These are phyloP conservation scores for Microplitis mediator DNA, from an alignment of 1,140 invertebrate species.

Conservation along the genomic window DNA sequence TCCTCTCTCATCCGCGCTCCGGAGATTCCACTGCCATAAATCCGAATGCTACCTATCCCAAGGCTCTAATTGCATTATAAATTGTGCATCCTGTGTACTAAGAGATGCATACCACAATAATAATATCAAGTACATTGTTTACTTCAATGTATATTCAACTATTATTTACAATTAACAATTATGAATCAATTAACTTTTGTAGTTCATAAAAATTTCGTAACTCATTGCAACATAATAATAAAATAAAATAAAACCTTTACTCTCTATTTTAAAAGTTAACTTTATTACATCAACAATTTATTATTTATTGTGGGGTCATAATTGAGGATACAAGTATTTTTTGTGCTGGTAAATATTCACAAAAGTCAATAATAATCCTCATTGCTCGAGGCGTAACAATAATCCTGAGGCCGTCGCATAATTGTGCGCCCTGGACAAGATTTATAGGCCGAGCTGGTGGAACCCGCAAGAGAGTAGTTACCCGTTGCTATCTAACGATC, in stretches of 20 bases:
- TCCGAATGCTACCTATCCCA: slow-evolving; percentile 58
- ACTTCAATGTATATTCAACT: slow-evolving; percentile 48
- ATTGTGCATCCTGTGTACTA: slow-evolving; percentile 51
- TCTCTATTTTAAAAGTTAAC: too few relatives aligned
- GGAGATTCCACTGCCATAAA: slow-evolving; percentile 56
- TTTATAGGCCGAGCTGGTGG: slow-evolving; percentile 49
- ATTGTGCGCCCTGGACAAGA: slow-evolving; percentile 52
- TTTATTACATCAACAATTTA: too few relatives aligned
- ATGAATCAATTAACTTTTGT: too few relatives aligned
- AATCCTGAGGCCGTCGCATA: slow-evolving; percentile 53
- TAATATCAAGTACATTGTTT: background rate
- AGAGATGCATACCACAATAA: background rate
- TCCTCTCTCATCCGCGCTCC: background rate
- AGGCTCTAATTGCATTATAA: slow-evolving; percentile 63
- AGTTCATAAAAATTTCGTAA: too few relatives aligned
- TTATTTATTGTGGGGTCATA: too few relatives aligned
- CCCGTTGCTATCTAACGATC: slow-evolving; percentile 53
- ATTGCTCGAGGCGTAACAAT: slow-evolving; percentile 43
- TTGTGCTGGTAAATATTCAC: slow-evolving; percentile 14
- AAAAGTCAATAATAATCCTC: background rate
- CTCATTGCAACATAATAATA: too few relatives aligned
- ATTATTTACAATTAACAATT: too few relatives aligned
- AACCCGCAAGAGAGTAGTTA: slow-evolving; percentile 25
- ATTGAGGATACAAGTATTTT: too few relatives aligned
- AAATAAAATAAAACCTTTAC: too few relatives aligned